Conservation (phyloP, 2,113 vertebrate genomes). For the Loxodonta africana region DNA sequence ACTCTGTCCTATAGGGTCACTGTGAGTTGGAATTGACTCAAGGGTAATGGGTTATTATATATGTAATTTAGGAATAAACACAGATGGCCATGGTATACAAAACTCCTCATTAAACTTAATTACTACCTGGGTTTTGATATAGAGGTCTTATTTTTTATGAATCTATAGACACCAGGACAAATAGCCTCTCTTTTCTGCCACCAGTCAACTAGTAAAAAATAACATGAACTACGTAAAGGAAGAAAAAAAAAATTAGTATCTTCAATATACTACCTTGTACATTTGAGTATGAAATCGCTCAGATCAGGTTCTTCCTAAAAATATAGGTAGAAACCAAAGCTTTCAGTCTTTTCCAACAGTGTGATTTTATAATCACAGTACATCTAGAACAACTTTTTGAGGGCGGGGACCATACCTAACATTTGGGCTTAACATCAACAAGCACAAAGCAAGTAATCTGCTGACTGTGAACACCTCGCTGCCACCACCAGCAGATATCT, state of each 20-base stretch:
- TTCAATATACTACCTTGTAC: not conserved
- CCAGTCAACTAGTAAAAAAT: not conserved
- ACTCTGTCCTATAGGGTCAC: too few species aligned
- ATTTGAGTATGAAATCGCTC: constrained; percentile 44
- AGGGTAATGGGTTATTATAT: not conserved
- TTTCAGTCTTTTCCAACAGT: constrained; percentile 18
- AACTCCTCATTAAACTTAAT: constrained; percentile 34
- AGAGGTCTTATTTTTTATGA: not conserved
- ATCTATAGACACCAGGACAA: not conserved
- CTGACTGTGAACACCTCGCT: not conserved
- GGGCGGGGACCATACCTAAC: not conserved
- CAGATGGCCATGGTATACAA: not conserved
- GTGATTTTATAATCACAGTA: constrained; percentile 38
- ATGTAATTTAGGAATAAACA: constrained; percentile 46
- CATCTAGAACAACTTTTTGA: constrained; percentile 21
- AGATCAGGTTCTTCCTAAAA: not conserved
- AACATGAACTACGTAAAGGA: not conserved
- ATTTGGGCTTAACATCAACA: not conserved
- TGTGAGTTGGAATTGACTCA: too few species aligned
- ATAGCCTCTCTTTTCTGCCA: not conserved
- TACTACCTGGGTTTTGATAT: constrained; percentile 41
- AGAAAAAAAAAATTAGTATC: not conserved
- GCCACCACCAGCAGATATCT: not conserved
- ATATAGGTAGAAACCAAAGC: not conserved
- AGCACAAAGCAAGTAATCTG: not conserved